Conservation (phyloP, 2,797 vertebrate species). For the Rhinatrema bivittatum region DNA sequence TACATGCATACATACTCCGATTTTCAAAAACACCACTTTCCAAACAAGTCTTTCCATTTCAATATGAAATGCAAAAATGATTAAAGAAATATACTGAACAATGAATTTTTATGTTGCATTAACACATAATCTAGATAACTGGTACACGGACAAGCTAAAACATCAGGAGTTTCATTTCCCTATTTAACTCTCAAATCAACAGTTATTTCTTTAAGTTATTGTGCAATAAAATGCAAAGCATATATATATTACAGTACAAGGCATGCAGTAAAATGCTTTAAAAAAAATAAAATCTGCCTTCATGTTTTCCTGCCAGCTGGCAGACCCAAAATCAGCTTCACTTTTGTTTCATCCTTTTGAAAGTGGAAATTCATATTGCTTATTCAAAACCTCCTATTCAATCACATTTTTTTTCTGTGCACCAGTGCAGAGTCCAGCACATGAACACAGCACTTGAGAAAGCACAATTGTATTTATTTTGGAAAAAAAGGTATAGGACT, state of each 20-base stretch:
- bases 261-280: conserved; percentile 36
- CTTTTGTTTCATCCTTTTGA: conserved; percentile 52
- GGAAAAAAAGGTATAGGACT: too few relatives aligned
- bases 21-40: too few relatives aligned
- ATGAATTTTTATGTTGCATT: too few relatives aligned
- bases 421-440: conserved; percentile 45
- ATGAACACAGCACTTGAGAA: conserved; percentile 44
- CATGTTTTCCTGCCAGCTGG: conserved; percentile 37
- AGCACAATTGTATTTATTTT: too few relatives aligned
- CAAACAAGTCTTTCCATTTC: too few relatives aligned
- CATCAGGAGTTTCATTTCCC: conserved; percentile 20
- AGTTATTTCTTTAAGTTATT: conserved; percentile 37
- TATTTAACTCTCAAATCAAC: conserved; percentile 36
- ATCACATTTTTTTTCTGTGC: conserved; percentile 37
- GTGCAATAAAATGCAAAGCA: conserved; percentile 28
- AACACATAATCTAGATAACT: too few relatives aligned
- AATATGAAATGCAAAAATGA: neutral
- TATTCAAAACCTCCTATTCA: conserved; percentile 44
- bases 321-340: conserved; percentile 42
- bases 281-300: conserved; percentile 36
- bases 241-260: conserved; percentile 39
- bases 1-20: too few relatives aligned
- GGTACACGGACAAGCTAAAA: neutral
- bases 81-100: too few relatives aligned
- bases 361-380: conserved; percentile 50